phyloP scores from a whole-genome alignment of 2,113 vertebrate species.

The Oncorhynchus nerka region DNA sequence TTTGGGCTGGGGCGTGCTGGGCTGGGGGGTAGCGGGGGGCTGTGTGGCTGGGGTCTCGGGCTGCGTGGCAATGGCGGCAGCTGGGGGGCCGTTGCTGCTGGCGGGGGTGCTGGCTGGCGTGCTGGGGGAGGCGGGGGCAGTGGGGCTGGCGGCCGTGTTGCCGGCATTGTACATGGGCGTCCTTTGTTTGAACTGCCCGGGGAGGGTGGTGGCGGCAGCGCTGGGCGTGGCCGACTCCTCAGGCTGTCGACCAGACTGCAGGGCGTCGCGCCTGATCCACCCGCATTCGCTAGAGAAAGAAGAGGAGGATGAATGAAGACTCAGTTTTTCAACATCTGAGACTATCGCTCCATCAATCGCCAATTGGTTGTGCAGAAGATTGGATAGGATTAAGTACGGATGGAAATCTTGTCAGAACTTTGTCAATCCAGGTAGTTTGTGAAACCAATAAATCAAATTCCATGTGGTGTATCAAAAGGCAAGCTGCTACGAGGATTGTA shows the following conservation, averaged over 20 bases:
- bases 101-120: conserved; percentile 84
- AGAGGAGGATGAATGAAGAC: no score
- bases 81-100: conserved; percentile 78
- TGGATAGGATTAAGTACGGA: no score
- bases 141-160: conserved; percentile 73
- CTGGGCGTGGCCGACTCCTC: conserved; percentile 82
- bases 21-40: conserved; percentile 48
- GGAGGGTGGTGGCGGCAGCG: conserved; percentile 73
- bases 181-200: conserved; percentile 92
- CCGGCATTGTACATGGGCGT: conserved; percentile 93
- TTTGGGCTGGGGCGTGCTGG: conserved; percentile 78
- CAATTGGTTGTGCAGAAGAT: no score
- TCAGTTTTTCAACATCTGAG: neutral
- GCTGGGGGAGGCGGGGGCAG: conserved; percentile 78
- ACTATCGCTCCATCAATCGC: no score
- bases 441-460: no score
- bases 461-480: no score
- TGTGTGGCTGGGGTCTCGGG: conserved; percentile 80
- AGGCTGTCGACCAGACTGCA: conserved; percentile 83
- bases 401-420: neutral
- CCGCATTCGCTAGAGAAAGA: conserved; percentile 58
- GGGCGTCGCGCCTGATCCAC: conserved; percentile 82
- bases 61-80: conserved; percentile 79
- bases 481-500: no score
- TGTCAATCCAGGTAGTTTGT: no score